Evolutionary conservation across 2,888 invertebrate species (phyloP), one percentile per base, ranked within the genome.

Genomic region (Tortrix viridana): DNA sequence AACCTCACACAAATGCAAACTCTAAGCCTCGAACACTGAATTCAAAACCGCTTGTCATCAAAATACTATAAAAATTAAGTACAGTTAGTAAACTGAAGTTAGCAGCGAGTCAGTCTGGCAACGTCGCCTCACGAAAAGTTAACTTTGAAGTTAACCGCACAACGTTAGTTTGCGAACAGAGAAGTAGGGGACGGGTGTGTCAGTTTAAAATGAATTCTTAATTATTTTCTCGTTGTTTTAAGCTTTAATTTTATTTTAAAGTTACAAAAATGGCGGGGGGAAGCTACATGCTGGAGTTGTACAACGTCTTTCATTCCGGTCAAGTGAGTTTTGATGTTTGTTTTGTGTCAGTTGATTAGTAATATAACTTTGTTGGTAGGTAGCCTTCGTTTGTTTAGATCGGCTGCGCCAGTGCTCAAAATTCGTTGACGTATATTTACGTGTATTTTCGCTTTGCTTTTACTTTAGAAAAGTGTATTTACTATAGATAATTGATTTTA

Each of bases 261-360:
- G 63, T 54, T 20, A 43, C 32, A 65, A 94, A 89, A 76, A 96
- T 96, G 96, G 95, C 96, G 70, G 95, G 95, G 57, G 95, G 95
- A 79, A 98, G 97, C 79, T 97, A 97, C 86, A 95, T 96, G 54
- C 92, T 98, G 80, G 98, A 98, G 82, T 93, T 98, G 72, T 95
- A 96, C 76, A 97, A 97, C 86, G 96, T 98, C 62, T 97, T 96
- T 78, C 97, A 98, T 84, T 97, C 97, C 37, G 97, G 97, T 65
- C 96, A 96, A 94, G 97, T 97, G 84, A 92, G 93, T 84, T 23
- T 22, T 9, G 43, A 5, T 0, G 5, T 48, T 32, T 9, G n/a
- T 19, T 9, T 38, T 37, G 37, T 37, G 9, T 23, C 16, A 23
- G 47, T 26, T 48, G 26, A 16, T 54, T 26, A 26, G 43, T 32